These are phyloP conservation scores for Cryptops parisi DNA, from an alignment of 2,888 invertebrate genomes.

Conservation along the genomic window DNA sequence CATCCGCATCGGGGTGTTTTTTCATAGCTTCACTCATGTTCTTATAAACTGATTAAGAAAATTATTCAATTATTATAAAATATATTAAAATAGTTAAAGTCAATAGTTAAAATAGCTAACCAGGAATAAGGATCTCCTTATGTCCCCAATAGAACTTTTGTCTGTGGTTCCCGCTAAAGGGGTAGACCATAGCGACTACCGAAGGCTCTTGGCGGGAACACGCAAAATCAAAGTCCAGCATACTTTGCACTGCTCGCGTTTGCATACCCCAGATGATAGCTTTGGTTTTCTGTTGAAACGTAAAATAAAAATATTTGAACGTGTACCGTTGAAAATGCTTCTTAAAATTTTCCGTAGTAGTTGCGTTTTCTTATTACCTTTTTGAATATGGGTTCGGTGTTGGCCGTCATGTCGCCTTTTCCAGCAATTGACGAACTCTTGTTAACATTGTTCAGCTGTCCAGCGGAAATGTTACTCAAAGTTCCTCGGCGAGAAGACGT, in stretches of 20 bases:
- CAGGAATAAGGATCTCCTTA: constrained; percentile 79
- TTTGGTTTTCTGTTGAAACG: constrained; percentile 47
- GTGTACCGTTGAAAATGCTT: too few species aligned
- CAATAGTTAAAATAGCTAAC: constrained; percentile 21
- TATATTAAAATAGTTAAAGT: background rate
- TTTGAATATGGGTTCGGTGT: background rate
- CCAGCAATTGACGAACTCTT: background rate
- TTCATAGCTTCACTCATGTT: constrained; percentile 93
- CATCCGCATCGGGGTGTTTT: constrained; percentile 87
- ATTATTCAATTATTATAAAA: background rate
- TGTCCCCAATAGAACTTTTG: constrained; percentile 99
- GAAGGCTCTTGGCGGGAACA: constrained; percentile 71
- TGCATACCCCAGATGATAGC: constrained; percentile 99
- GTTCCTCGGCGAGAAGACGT: constrained; percentile 7
- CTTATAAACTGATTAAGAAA: constrained; percentile 57
- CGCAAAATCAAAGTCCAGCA: constrained; percentile 92
- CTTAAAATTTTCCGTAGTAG: too few species aligned
- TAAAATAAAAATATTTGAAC: background rate
- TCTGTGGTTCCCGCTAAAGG: constrained; percentile 91
- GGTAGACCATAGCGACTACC: constrained; percentile 92
- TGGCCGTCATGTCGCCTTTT: background rate
- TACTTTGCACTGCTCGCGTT: constrained; percentile 86
- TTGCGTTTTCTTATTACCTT: too few species aligned
- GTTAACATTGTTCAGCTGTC: background rate
- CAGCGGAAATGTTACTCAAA: background rate